Evolutionary conservation across 2,888 invertebrate genomes (phyloP).

Genomic region (Hofmannophila pseudospretella): DNA sequence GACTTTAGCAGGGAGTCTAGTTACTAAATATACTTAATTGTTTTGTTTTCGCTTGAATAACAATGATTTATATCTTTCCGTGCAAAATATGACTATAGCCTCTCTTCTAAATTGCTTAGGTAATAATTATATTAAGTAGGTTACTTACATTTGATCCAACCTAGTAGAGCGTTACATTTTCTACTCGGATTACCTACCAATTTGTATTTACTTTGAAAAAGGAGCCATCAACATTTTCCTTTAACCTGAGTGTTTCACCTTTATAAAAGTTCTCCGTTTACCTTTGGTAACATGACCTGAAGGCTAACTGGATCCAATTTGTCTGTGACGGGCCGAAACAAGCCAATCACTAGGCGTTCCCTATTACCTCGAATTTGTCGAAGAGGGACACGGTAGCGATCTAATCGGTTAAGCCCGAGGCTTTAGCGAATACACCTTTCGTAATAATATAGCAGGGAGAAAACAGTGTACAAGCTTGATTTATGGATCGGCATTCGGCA

Average conservation of each 20-base stretch:
- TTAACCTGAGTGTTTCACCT: background rate
- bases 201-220: background rate
- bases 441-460: slow-evolving; percentile 36
- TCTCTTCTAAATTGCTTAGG: no score
- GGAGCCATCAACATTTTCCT: background rate
- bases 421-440: slow-evolving; percentile 60
- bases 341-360: slow-evolving; percentile 59
- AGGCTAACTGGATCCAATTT: slow-evolving; percentile 67
- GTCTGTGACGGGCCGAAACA: slow-evolving; percentile 59
- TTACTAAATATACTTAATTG: no score
- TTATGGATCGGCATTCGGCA: no score
- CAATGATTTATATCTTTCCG: no score
- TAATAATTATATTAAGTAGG: no score
- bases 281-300: slow-evolving; percentile 46
- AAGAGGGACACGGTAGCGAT: slow-evolving; percentile 39
- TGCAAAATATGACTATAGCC: no score
- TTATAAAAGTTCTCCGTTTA: slow-evolving; percentile 19
- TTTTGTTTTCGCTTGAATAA: no score
- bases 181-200: background rate
- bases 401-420: slow-evolving; percentile 56
- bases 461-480: background rate
- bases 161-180: no score
- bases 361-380: slow-evolving; percentile 51
- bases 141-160: no score
- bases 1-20: no score